Evolutionary conservation across 2,113 vertebrate genomes (phyloP).

Genomic region (Arizona elegans): DNA sequence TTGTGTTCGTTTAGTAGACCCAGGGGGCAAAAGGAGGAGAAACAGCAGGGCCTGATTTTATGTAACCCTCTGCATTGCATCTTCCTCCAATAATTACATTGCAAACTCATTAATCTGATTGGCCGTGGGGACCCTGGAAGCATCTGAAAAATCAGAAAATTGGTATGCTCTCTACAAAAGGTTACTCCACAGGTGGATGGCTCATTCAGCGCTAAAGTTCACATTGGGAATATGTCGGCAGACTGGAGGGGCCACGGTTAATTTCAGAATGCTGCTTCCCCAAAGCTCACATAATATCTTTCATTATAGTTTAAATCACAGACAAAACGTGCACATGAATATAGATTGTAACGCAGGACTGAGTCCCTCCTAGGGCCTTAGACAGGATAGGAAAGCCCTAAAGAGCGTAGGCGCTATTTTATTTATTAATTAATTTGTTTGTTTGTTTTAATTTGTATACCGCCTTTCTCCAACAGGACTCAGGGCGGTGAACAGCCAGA

Average conservation of each 20-base stretch:
- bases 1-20: background rate
- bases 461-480: too few species aligned
- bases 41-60: background rate
- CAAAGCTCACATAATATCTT: background rate
- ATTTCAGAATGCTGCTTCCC: constrained; percentile 1
- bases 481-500: too few species aligned
- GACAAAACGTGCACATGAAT: constrained; percentile 12
- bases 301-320: constrained; percentile 9
- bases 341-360: background rate
- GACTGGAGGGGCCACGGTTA: background rate
- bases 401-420: background rate
- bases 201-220: background rate
- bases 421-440: too few species aligned
- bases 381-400: background rate
- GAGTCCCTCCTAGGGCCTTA: background rate
- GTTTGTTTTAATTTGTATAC: too few species aligned
- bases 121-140: constrained; percentile 15
- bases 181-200: constrained; percentile 14
- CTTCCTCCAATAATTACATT: constrained; percentile 15
- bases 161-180: constrained; percentile 23
- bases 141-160: constrained; percentile 29
- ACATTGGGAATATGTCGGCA: background rate
- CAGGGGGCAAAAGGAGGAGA: too few species aligned
- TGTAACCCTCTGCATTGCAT: background rate
- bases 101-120: constrained; percentile 26